Evolutionary conservation across 2,888 invertebrate species (phyloP), one percentile per base, ranked within the genome.

Genomic region (Coleophora deauratella): DNA sequence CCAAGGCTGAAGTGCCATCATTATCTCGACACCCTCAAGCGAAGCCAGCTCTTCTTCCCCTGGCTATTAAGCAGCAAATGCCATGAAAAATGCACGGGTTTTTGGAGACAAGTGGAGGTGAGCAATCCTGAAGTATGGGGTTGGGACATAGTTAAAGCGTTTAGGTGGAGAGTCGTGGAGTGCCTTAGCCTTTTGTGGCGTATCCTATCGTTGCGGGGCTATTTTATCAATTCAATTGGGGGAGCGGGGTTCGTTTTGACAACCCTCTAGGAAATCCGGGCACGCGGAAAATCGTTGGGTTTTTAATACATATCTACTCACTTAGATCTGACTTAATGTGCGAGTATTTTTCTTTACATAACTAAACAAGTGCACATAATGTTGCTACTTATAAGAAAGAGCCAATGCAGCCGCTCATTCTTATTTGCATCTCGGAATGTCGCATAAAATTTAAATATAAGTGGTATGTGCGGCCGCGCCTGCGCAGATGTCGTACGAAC

Each of bases 81-180:
- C 72, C 59, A 56, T 74, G 62, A 69, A 70, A 70, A 63, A 62
- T 71, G 76, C 62, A 74, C 68, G 74, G 72, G 73, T 73, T 81
- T 84, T 80, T 73, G 84, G 82, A 85, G 84, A 85, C 74, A 81
- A 84, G 84, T 84, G 75, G 80, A 81, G n/a, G 80, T 84, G 84
- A 84, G 84, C 82, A 85, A 64, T 77, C 82, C 75, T 79, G 71
- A 59, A 79, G 77, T 64, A 72, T 72, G 72, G 81, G 81, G 79
- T 72, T 68, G 80, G 81, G 74, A 77, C 71, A 81, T 82, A 75
- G 84, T 80, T 85, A 82, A 84, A 85, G 78, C 85, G 84, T 84
- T 85, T 85, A 85, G 75, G 75, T 68, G 47, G 77, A 84, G 84
- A 72, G 80, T 54, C 47, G 66, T 79, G 52, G 68, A 84, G 84